Base-by-base conservation (phyloP, 2,113 vertebrate genomes). In the Barbus barbus region DNA sequence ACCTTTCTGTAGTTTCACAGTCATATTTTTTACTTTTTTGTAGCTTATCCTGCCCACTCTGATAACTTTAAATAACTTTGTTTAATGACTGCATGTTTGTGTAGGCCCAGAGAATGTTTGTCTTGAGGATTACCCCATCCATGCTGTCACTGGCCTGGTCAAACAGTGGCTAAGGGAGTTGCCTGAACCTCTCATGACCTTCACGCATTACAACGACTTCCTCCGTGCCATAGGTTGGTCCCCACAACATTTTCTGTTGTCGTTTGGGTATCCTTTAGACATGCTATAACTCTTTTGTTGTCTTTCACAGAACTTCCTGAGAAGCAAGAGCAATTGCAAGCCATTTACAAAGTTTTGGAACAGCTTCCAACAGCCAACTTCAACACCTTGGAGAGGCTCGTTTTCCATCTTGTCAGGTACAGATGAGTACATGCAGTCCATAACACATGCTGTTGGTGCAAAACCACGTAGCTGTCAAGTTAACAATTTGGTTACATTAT, bases 131-230 rank as follows among this genome's bases (percentile, higher is more conserved):
- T 98, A 97, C 86, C 97, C 97, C 84, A 97, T 98, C 88, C 98
- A 99, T 75, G 96, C 97, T 0, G 96, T 99, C 83, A 97, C 98
- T 0, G 98, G 98, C 0, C 94, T 99, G 88, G 93, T 99, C 6
- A 99, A 99, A 87, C 98, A 98, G 86, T 99, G 98, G 98, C 89
- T 99, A 1, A 92, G 98, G 56, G 98, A 99, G 81, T 88, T 99
- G 18, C 97, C 98, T 0, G 98, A 99, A 60, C 98, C 98, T 0
- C 94, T 99, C 2, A 97, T 99, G 97, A 98, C 97, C 4, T 99
- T 98, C 3, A 95, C 92, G 0, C 96, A 96, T 90, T 99, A 99
- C 83, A 95, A 87, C 0, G 97, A 99, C 85, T 99, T 99, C 88
- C 96, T 99, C 56, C 95, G 93, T 18, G 96, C 98, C 2, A 96